Percentiles rank a stretch among this genome's conserved stretches.
phyloP scores from a whole-genome alignment of 2,888 invertebrate species.

The Zaprionus lineosus region DNA sequence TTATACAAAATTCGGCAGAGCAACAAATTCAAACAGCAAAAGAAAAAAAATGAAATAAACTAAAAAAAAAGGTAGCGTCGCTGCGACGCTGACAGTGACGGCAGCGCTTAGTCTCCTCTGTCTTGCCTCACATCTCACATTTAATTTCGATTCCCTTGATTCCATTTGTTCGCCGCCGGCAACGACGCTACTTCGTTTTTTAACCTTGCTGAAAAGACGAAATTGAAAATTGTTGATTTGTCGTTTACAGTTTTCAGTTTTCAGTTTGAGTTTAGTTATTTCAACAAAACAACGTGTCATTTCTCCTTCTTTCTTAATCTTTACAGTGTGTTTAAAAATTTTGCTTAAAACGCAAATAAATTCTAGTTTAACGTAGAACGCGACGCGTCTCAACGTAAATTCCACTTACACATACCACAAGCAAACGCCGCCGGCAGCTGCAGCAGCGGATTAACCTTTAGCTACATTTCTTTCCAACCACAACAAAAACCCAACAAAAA shows the following conservation, averaged over 20 bases:
- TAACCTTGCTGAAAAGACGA: neutral
- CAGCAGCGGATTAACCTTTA: constrained; percentile 75
- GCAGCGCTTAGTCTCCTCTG: constrained; percentile 25
- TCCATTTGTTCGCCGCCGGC: constrained; percentile 57
- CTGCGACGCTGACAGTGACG: constrained; percentile 31
- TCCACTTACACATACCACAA: constrained; percentile 73
- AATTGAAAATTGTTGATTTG: constrained; percentile 32
- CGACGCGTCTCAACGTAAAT: constrained; percentile 62
- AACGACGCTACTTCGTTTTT: constrained; percentile 38
- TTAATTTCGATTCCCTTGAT: constrained; percentile 31
- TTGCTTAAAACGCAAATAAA: constrained; percentile 51
- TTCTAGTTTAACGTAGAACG: constrained; percentile 56
- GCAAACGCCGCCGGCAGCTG: constrained; percentile 23
- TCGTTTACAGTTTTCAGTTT: neutral
- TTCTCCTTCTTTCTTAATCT: constrained; percentile 56
- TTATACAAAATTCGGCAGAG: constrained; percentile 62
- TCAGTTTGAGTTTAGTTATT: constrained; percentile 5
- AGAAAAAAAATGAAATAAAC: too few relatives aligned
- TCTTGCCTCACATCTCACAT: constrained; percentile 17
- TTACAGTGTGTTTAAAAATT: constrained; percentile 67
- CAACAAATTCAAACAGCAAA: constrained; percentile 56
- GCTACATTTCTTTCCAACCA: constrained; percentile 64
- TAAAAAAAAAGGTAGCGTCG: constrained; percentile 50
- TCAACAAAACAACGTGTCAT: constrained; percentile 34
- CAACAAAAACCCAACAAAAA: constrained; percentile 58